Percentiles rank a stretch among this genome's conserved stretches.
Evolutionary conservation across 2,797 vertebrate genomes (phyloP).

Genomic region (Gymnodraco acuticeps): DNA sequence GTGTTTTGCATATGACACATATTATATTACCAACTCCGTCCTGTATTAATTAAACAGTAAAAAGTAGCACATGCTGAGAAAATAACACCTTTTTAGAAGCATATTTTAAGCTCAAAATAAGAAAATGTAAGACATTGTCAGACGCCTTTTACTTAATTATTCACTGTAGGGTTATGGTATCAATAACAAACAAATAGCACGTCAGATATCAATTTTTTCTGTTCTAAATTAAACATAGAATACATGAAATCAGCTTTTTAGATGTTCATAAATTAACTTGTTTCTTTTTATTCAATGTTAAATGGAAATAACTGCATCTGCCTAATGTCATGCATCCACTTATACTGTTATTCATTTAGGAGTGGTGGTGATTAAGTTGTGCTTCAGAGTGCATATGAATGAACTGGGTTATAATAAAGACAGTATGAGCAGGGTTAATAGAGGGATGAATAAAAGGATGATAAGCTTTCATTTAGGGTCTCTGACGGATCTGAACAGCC

Average conservation of each 20-base stretch:
- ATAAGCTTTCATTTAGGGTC: slow-evolving; percentile 8
- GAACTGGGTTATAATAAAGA: slow-evolving; percentile 2
- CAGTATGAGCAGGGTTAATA: not conserved
- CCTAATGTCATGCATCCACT: slow-evolving; percentile 16
- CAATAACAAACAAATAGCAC: not conserved
- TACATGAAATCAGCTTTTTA: not conserved
- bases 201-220: not conserved
- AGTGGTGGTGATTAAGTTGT: not conserved
- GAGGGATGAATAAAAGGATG: slow-evolving; percentile 5
- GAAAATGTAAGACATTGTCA: not conserved
- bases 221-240: not conserved
- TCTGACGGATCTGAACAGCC: slow-evolving; percentile 55
- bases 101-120: not conserved
- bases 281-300: not conserved
- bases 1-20: slow-evolving; percentile 32
- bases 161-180: not conserved
- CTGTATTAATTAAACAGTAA: not conserved
- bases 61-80: not conserved
- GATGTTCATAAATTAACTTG: not conserved
- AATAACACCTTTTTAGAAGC: not conserved
- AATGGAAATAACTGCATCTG: not conserved
- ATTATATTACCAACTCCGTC: slow-evolving; percentile 6
- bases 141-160: not conserved
- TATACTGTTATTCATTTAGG: slow-evolving; percentile 1
- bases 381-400: not conserved